Conservation (phyloP, 1,140 invertebrate species). For the Drosophila santomea region DNA sequence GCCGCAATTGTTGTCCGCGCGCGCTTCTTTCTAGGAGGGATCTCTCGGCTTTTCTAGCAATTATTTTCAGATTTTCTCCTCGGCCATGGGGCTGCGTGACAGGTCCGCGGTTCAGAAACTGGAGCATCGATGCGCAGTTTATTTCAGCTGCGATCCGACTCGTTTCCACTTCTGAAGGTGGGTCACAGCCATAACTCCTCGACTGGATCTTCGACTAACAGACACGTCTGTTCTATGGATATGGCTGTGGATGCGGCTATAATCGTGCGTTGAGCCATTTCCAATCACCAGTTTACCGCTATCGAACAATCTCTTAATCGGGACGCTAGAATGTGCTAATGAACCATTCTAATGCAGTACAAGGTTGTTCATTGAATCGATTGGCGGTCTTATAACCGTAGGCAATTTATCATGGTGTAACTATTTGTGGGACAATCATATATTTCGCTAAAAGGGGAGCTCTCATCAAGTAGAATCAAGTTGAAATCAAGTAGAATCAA, state of each 20-base stretch:
- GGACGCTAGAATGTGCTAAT: slow-evolving; percentile 71
- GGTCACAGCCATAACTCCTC: slow-evolving; percentile 78
- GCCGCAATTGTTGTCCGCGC: slow-evolving; percentile 54
- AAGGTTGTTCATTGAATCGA: slow-evolving; percentile 4
- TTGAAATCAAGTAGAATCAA: no score
- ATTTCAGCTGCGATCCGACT: slow-evolving; percentile 45
- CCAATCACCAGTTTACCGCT: slow-evolving; percentile 75
- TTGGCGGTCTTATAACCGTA: slow-evolving; percentile 18
- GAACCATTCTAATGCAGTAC: slow-evolving; percentile 42
- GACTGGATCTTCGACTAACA: slow-evolving; percentile 15
- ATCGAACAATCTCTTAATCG: slow-evolving; percentile 70
- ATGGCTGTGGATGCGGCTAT: slow-evolving; percentile 12
- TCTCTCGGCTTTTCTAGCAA: slow-evolving; percentile 76
- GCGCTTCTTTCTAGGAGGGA: slow-evolving; percentile 66
- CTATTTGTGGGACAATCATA: slow-evolving; percentile 1
- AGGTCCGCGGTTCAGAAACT: slow-evolving; percentile 77
- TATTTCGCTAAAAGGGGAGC: not conserved
- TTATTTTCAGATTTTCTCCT: slow-evolving; percentile 81
- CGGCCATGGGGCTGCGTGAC: slow-evolving; percentile 65
- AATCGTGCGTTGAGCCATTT: slow-evolving; percentile 61
- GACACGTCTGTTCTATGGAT: slow-evolving; percentile 28
- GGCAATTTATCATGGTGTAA: slow-evolving; percentile 2
- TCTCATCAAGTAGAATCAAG: no score
- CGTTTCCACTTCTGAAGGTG: slow-evolving; percentile 72
- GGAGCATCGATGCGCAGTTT: slow-evolving; percentile 70